Base-by-base conservation (phyloP, 2,113 vertebrate species). In the Bostrychus sinensis region DNA sequence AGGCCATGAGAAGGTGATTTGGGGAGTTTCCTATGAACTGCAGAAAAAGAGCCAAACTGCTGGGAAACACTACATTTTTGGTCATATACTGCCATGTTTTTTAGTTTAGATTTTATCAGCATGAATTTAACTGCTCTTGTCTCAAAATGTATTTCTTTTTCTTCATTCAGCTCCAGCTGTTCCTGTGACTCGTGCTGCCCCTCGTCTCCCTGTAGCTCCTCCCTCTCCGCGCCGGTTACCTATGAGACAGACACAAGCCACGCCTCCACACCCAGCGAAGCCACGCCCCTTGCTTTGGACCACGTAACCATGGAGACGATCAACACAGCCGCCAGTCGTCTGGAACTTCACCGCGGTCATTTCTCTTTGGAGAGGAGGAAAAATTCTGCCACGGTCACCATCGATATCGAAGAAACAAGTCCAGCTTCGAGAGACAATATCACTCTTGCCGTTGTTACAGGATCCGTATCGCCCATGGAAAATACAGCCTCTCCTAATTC, bases 101-200 rank as follows among this genome's bases (percentile, higher is more conserved):
- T n/a, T n/a, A 5, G 7, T 19, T 5, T 43, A 19, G 17, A 11
- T 37, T 42, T 42, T 17, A 41, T 41, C 39, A 17, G n/a, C n/a
- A n/a, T n/a, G n/a, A n/a, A n/a, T n/a, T n/a, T n/a, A n/a, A 30
- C 28, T 30, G 28, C 3, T 20, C 9, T 45, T 11, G 8, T 20
- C 17, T 51, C 11, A 48, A 48, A 48, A 46, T 19, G 11, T 16
- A 25, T 48, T 13, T 23, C 10, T 9, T 26, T 0, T 70, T 39
- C 61, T 19, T 59, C 43, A 43, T 53, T 16, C 28, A 93, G 86
- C 80, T 93, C 91, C 87, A 93, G 94, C 83, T 94, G 94, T 73
- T 96, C 95, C 58, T 96, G 95, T 0, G 91, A 91, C 66, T 95
- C 95, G 48, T 94, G 92, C 91, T 95, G 95, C 72, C 92, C 90